Percentiles rank a stretch among this genome's conserved stretches.
Evolutionary conservation across 1,140 invertebrate genomes (phyloP).

Genomic region (Drosophila malerkotliana): DNA sequence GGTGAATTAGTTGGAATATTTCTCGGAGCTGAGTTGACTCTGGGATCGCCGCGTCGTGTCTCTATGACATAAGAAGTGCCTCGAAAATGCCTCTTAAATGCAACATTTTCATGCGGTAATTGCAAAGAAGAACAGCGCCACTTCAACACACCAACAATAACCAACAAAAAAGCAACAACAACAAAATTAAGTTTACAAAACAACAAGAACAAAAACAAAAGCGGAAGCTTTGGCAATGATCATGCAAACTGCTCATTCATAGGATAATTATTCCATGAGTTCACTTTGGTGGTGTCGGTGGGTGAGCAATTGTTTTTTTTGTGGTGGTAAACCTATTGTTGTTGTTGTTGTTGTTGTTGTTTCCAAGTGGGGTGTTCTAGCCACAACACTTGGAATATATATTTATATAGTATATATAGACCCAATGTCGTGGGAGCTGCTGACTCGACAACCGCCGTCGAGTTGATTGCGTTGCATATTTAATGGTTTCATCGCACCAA

Average conservation of each 20-base stretch:
- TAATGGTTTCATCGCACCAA: slow-evolving; percentile 71
- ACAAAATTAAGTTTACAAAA: slow-evolving; percentile 40
- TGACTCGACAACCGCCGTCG: slow-evolving; percentile 14
- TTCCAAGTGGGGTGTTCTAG: slow-evolving; percentile 52
- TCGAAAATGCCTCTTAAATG: slow-evolving; percentile 73
- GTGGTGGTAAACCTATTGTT: slow-evolving; percentile 42
- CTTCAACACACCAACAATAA: slow-evolving; percentile 9
- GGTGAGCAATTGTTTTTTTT: slow-evolving; percentile 45
- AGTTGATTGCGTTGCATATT: slow-evolving; percentile 59
- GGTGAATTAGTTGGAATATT: slow-evolving; percentile 69
- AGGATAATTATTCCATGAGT: slow-evolving; percentile 82
- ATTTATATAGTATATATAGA: slow-evolving; percentile 1
- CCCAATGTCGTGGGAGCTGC: slow-evolving; percentile 74
- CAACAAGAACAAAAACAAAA: slow-evolving; percentile 71
- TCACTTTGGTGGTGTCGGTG: slow-evolving; percentile 53
- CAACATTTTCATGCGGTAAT: slow-evolving; percentile 81
- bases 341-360: slow-evolving; percentile 34
- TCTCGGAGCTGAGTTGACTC: slow-evolving; percentile 26
- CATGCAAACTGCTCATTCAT: slow-evolving; percentile 82
- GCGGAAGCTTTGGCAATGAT: slow-evolving; percentile 82
- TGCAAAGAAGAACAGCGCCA: slow-evolving; percentile 54
- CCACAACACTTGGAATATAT: slow-evolving; percentile 3
- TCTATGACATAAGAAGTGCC: slow-evolving; percentile 71
- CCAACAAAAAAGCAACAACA: slow-evolving; percentile 26
- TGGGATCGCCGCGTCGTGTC: slow-evolving; percentile 32